Evolutionary conservation across 2,888 invertebrate species (phyloP).

Genomic region (Sympetrum striolatum): DNA sequence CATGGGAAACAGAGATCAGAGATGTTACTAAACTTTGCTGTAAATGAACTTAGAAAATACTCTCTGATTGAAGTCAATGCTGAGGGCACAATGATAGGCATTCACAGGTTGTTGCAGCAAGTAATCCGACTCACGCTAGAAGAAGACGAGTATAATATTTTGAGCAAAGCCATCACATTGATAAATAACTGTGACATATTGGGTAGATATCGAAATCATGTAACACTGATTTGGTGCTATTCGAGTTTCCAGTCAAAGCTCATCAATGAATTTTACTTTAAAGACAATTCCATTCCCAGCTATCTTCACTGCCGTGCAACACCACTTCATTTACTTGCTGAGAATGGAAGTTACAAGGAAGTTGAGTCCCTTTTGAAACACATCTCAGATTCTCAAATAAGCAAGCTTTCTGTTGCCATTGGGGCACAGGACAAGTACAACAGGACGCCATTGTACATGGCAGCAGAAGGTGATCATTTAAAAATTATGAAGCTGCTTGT

Average conservation of each 20-base stretch:
- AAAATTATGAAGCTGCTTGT: background rate
- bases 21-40: background rate
- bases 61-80: background rate
- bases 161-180: too few relatives aligned
- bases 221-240: background rate
- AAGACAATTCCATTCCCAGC: background rate
- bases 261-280: background rate
- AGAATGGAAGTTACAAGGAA: background rate
- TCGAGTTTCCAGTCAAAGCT: background rate
- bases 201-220: background rate
- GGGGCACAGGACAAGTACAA: background rate
- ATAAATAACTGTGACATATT: background rate
- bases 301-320: background rate
- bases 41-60: background rate
- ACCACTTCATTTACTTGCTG: background rate
- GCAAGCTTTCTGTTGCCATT: background rate
- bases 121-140: background rate
- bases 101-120: slow-evolving; percentile 21
- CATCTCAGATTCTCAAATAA: background rate
- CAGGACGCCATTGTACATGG: background rate
- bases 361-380: background rate
- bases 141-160: background rate
- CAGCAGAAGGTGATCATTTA: background rate
- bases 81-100: background rate
- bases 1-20: background rate